Evolutionary conservation across 2,113 vertebrate species (phyloP), one percentile per base, ranked within the genome.

Genomic region (Rana temporaria): DNA sequence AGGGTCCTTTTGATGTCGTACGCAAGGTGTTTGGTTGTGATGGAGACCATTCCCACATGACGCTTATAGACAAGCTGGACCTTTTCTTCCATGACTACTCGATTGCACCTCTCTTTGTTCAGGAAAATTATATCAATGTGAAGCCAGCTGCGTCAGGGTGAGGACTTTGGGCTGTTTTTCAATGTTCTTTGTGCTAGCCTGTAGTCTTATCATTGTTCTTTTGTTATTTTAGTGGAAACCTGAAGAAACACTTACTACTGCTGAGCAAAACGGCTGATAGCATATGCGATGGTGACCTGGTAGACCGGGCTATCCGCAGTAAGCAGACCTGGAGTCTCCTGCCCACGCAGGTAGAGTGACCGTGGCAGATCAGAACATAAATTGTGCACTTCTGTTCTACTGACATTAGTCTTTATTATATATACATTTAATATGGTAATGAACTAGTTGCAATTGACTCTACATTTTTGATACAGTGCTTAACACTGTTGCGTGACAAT

Each of bases 31-130:
- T 99, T 62, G 84, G 88, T 32, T 12, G 89, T 0, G 96, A 96
- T 32, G 95, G 97, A 20, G 97, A 98, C 75, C 86, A 93, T 0
- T 88, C 93, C 75, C 93, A 85, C 84, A 98, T 98, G 97, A 95
- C 96, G 42, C 92, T 99, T 52, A 90, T 96, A 26, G 98, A 99
- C 90, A 99, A 99, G 85, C 95, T 93, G 0, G 97, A 99, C 85
- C 96, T 99, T 22, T 99, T 99, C 90, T 99, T 99, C 88, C 95
- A 99, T 16, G 98, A 99, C 88, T 99, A 99, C 87, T 98, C 97
- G 0, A 86, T 99, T 18, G 96, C 95, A 4, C 98, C 98, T 12
- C 96, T 99, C n/a, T 99, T 99, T 85, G 95, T 99, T 26, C 97
- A 99, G 76, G 98, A 99, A 88, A 99, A 99, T 90, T 99, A 99